A percentile compares a stretch with the other conserved stretches of the same genome.
Conservation (phyloP, 2,797 vertebrate species). For the Lagorchestes hirsutus region DNA sequence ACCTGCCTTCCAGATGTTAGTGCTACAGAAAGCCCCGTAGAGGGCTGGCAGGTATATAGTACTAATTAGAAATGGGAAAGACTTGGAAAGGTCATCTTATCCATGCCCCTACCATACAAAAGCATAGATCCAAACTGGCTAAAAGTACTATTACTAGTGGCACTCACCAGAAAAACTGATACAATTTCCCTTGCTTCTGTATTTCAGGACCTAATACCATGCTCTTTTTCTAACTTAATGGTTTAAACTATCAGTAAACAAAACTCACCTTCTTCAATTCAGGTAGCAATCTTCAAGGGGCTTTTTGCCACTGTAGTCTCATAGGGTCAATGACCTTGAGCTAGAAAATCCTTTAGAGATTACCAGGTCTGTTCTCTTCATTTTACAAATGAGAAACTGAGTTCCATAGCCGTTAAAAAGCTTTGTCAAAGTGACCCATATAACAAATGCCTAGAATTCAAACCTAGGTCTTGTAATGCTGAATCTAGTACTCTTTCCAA, state of each 20-base stretch:
- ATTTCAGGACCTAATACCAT: slow-evolving; percentile 34
- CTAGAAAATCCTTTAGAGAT: neutral
- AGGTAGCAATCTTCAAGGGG: neutral
- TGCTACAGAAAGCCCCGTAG: slow-evolving; percentile 21
- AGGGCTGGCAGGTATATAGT: slow-evolving; percentile 61
- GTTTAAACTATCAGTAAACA: neutral
- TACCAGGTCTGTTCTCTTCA: neutral
- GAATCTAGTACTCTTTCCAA: neutral
- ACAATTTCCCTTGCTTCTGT: slow-evolving; percentile 29
- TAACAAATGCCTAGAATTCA: neutral
- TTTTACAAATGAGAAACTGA: neutral
- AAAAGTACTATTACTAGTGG: slow-evolving; percentile 38
- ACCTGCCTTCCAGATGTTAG: slow-evolving; percentile 79
- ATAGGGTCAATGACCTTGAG: neutral
- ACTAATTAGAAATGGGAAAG: slow-evolving; percentile 54
- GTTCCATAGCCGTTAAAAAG: neutral
- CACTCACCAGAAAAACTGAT: slow-evolving; percentile 44
- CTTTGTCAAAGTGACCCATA: neutral
- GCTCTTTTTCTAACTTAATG: slow-evolving; percentile 28
- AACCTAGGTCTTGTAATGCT: neutral
- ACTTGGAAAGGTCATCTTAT: slow-evolving; percentile 15
- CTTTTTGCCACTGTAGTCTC: neutral
- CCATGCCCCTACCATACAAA: slow-evolving; percentile 40
- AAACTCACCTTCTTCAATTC: neutral
- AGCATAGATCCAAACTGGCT: slow-evolving; percentile 50